Conservation (phyloP, 2,888 invertebrate genomes). For the Eupeodes latifasciatus region DNA sequence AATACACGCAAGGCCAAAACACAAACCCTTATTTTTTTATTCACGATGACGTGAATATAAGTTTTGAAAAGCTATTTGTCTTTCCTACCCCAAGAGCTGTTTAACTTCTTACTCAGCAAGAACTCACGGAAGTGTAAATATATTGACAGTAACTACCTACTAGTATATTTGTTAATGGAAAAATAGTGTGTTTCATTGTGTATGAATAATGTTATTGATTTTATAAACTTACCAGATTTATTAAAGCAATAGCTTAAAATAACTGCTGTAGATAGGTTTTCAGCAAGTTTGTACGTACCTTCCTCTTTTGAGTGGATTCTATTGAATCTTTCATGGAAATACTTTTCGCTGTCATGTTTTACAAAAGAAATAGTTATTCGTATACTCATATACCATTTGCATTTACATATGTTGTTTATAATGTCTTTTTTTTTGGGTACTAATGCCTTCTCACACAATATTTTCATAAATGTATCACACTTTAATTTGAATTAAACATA, state of each 20-base stretch:
- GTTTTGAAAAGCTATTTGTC: neutral
- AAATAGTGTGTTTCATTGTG: neutral
- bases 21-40: neutral
- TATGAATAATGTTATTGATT: neutral
- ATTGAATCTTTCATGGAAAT: neutral
- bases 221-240: conserved; percentile 13
- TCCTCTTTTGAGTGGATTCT: neutral
- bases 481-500: neutral
- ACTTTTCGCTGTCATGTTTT: neutral
- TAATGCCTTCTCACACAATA: neutral
- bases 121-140: neutral
- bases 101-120: neutral
- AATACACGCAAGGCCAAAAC: neutral
- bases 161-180: neutral
- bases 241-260: neutral
- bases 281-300: neutral
- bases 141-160: neutral
- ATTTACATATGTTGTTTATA: neutral
- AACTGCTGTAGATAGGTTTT: neutral
- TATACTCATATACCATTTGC: neutral
- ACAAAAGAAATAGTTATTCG: neutral
- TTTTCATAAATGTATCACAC: neutral
- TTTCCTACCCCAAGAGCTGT: too few species aligned
- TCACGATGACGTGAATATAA: neutral
- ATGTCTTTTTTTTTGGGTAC: neutral